These are phyloP conservation scores for Tipula lateralis DNA, from an alignment of 2,888 invertebrate genomes.

Conservation along the genomic window DNA sequence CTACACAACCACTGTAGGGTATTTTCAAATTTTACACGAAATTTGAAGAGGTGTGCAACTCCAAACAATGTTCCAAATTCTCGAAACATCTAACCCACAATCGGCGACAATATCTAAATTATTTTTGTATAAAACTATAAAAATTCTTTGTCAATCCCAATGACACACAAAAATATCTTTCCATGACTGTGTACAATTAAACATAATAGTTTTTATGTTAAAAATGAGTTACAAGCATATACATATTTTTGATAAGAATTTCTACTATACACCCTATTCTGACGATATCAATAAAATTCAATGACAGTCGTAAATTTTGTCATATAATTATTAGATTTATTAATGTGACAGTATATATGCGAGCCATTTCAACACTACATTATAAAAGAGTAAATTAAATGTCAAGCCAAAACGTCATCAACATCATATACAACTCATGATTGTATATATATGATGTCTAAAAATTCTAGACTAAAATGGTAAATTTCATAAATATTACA, in stretches of 20 bases:
- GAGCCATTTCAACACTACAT: neutral
- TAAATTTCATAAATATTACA: too few species aligned
- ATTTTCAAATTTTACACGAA: too few species aligned
- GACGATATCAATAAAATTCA: neutral
- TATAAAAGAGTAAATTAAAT: neutral
- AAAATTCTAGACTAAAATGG: neutral
- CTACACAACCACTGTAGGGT: too few species aligned
- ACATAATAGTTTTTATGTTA: neutral
- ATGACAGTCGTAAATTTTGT: neutral
- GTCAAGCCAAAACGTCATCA: neutral
- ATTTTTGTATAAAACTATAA: too few species aligned
- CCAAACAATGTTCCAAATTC: too few species aligned
- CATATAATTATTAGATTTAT: neutral
- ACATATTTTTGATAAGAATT: neutral
- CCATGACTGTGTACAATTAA: neutral
- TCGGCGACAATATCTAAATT: too few species aligned
- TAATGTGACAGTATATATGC: neutral
- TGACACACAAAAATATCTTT: neutral
- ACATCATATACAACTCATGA: neutral
- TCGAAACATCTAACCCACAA: too few species aligned
- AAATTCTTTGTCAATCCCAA: neutral
- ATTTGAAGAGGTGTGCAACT: too few species aligned
- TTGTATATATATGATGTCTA: neutral
- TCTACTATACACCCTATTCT: neutral
- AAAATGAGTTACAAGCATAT: neutral